Evolutionary conservation across 2,113 vertebrate species (phyloP).

Genomic region (Sporophila hypoxantha): DNA sequence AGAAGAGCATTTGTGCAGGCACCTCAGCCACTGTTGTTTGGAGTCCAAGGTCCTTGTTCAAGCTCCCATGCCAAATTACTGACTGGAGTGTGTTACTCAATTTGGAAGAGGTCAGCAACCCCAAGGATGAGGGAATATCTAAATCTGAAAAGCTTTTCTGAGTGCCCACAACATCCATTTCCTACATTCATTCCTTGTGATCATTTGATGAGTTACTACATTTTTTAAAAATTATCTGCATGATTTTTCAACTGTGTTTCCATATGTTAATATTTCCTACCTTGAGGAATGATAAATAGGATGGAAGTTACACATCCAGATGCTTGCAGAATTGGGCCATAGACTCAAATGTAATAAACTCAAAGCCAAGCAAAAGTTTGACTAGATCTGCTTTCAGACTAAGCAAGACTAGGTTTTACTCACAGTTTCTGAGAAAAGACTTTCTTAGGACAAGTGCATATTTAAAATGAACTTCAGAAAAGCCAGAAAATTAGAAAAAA

Average conservation of each 20-base stretch:
- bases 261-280: not conserved
- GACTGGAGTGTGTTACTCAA: not conserved
- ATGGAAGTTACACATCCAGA: not conserved
- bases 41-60: not conserved
- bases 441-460: not conserved
- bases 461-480: not conserved
- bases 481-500: not conserved
- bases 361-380: not conserved
- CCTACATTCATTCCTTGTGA: not conserved
- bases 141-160: not conserved
- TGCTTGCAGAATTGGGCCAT: not conserved
- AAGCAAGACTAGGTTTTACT: not conserved
- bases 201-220: not conserved
- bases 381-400: not conserved
- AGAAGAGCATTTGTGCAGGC: not conserved
- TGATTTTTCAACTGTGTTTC: not conserved
- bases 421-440: not conserved
- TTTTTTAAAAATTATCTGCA: not conserved
- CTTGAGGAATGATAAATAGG: not conserved
- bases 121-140: not conserved
- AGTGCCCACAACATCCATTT: not conserved
- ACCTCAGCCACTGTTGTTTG: not conserved
- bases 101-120: rapidly evolving
- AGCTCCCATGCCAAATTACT: not conserved
- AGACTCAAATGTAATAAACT: not conserved